These are phyloP conservation scores for Octomys mimax DNA, from an alignment of 2,797 vertebrate species.

Conservation along the genomic window DNA sequence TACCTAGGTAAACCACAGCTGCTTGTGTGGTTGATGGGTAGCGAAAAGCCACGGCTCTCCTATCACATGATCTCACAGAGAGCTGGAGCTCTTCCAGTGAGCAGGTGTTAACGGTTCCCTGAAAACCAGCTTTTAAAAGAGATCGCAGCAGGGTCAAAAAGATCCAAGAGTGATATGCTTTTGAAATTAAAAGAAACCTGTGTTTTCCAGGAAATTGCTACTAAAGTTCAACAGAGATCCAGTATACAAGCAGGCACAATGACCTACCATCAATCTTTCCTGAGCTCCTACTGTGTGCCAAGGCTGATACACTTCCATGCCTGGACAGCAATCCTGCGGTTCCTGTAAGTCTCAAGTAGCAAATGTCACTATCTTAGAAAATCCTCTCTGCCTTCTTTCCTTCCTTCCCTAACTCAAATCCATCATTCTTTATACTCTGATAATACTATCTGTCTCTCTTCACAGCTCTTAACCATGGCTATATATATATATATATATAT, in stretches of 20 bases:
- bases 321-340: neutral
- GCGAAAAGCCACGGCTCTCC: slow-evolving; percentile 79
- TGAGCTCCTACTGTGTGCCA: neutral
- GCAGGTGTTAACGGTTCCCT: slow-evolving; percentile 86
- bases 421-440: neutral
- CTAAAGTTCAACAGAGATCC: slow-evolving; percentile 9
- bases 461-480: neutral
- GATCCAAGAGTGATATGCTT: slow-evolving; percentile 62
- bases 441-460: neutral
- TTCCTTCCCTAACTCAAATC: neutral
- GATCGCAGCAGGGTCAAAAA: slow-evolving; percentile 61
- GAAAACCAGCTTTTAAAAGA: slow-evolving; percentile 75
- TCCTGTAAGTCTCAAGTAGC: neutral
- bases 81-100: slow-evolving; percentile 85
- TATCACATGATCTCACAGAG: slow-evolving; percentile 86
- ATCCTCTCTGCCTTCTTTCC: neutral
- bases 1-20: slow-evolving; percentile 88
- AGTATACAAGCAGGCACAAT: neutral
- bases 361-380: neutral
- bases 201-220: slow-evolving; percentile 29
- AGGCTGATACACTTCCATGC: neutral
- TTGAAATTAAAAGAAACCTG: slow-evolving; percentile 67
- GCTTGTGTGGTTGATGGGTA: slow-evolving; percentile 86
- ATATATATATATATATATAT: too few species aligned
- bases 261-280: neutral